phyloP scores from a whole-genome alignment of 2,797 vertebrate genomes.

The Cercopithecus petaurista region DNA sequence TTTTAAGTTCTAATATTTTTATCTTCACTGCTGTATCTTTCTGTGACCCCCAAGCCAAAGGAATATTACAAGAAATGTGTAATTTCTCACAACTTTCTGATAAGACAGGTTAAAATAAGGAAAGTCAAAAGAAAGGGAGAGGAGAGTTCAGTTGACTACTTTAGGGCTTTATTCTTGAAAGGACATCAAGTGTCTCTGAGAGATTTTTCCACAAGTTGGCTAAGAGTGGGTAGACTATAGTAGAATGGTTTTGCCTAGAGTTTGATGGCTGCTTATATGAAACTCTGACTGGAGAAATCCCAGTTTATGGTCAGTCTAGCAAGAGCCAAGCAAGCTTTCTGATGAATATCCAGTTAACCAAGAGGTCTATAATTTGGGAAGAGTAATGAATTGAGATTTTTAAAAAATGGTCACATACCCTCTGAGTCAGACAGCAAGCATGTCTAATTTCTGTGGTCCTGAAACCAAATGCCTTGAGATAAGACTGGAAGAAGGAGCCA shows the following conservation, averaged over 20 bases:
- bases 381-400: not conserved
- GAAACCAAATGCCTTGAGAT: not conserved
- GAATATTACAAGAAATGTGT: not conserved
- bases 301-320: not conserved
- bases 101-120: not conserved
- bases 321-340: not conserved
- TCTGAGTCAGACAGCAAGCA: not conserved
- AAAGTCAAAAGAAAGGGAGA: not conserved
- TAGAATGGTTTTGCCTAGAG: not conserved
- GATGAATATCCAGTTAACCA: not conserved
- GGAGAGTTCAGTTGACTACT: not conserved
- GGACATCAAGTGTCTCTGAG: not conserved
- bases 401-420: not conserved
- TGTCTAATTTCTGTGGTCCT: not conserved
- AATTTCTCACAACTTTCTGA: not conserved
- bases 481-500: not conserved
- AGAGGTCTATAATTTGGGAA: conserved; percentile 22
- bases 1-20: conserved; percentile 14
- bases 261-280: not conserved
- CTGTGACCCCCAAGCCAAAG: not conserved
- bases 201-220: not conserved
- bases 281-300: not conserved
- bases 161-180: not conserved
- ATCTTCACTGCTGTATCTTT: not conserved
- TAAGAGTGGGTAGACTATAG: not conserved